Evolutionary conservation across 2,797 vertebrate genomes (phyloP).

Genomic region (Onychomys torridus): DNA sequence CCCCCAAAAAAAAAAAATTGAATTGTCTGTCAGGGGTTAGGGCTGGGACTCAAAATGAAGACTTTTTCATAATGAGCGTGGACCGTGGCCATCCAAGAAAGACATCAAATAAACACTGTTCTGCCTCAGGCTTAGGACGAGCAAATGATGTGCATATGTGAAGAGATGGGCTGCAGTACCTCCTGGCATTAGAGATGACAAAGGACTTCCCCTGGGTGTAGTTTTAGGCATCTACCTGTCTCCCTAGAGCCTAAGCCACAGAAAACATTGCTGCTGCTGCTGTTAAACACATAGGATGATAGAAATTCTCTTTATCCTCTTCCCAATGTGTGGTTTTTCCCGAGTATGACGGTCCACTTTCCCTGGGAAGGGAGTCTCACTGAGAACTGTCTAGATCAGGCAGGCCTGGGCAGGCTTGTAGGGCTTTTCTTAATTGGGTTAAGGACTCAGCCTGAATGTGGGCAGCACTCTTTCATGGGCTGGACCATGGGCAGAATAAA

Average conservation of each 20-base stretch:
- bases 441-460: too few species aligned
- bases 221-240: background rate
- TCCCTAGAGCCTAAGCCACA: background rate
- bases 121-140: background rate
- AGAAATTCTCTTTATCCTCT: background rate
- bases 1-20: background rate
- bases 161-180: background rate
- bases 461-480: too few species aligned
- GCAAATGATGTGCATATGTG: rapidly evolving
- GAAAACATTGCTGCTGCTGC: background rate
- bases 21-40: background rate
- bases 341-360: background rate
- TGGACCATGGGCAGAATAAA: background rate
- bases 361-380: background rate
- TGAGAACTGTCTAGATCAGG: background rate
- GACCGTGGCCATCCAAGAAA: background rate
- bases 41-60: background rate
- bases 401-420: background rate
- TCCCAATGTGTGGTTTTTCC: background rate
- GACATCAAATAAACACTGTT: background rate
- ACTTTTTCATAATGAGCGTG: background rate
- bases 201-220: background rate
- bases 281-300: background rate
- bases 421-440: background rate
- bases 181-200: background rate